Percentiles rank a stretch among this genome's conserved stretches.
Evolutionary conservation across 2,888 invertebrate genomes (phyloP).

Genomic region (Teleiodes luculella): DNA sequence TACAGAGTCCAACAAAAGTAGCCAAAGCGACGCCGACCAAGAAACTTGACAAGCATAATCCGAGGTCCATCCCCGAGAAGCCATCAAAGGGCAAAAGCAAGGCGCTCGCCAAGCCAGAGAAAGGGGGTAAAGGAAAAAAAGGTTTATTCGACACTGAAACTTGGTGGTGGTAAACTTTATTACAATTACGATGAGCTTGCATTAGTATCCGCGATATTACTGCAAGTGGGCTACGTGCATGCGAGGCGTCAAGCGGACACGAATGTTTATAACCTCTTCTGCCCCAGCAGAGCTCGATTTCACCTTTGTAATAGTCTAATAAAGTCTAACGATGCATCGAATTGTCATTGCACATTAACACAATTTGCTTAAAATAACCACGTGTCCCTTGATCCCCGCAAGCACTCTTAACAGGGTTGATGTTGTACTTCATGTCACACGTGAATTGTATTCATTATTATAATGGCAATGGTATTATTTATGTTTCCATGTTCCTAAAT

Average conservation of each 20-base stretch:
- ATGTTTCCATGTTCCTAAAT: slow-evolving; percentile 21
- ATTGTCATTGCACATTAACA: slow-evolving; percentile 58
- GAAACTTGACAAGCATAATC: slow-evolving; percentile 69
- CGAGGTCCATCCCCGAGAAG: slow-evolving; percentile 52
- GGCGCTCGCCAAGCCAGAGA: slow-evolving; percentile 77
- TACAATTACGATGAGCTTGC: slow-evolving; percentile 50
- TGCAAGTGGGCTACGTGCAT: slow-evolving; percentile 52
- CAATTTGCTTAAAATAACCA: slow-evolving; percentile 59
- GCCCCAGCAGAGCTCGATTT: slow-evolving; percentile 43
- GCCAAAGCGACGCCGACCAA: slow-evolving; percentile 84
- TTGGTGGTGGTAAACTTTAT: slow-evolving; percentile 84
- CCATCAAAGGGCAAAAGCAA: slow-evolving; percentile 69
- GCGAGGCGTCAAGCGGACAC: slow-evolving; percentile 69
- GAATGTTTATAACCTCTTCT: slow-evolving; percentile 52
- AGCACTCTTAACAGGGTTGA: slow-evolving; percentile 71
- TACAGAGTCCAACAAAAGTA: slow-evolving; percentile 87
- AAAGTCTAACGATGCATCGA: slow-evolving; percentile 57
- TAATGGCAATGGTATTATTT: slow-evolving; percentile 18
- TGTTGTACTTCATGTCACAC: slow-evolving; percentile 63
- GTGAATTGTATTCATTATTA: slow-evolving; percentile 55
- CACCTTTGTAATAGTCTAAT: slow-evolving; percentile 40
- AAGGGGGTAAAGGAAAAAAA: slow-evolving; percentile 83
- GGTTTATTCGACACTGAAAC: slow-evolving; percentile 92
- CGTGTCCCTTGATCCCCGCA: slow-evolving; percentile 75
- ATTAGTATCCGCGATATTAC: slow-evolving; percentile 49